Evolutionary conservation across 2,888 invertebrate genomes (phyloP), one percentile per base, ranked within the genome.

Genomic region (Branchellion lobata): DNA sequence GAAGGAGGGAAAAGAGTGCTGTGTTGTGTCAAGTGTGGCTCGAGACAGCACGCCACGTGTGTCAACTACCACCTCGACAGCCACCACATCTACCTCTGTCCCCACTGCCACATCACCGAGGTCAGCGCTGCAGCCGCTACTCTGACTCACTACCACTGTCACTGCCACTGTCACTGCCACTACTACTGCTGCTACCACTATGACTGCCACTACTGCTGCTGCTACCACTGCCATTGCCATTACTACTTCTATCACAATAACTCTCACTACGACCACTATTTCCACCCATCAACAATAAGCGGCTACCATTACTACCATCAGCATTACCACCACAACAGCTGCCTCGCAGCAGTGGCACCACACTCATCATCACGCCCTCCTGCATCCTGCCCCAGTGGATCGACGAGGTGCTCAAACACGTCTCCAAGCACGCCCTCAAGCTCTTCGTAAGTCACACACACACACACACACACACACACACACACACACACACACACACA

Each of bases 311-410:
- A n/a, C n/a, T n/a, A n/a, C n/a, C n/a, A n/a, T n/a, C n/a, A n/a
- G n/a, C n/a, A n/a, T n/a, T n/a, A n/a, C n/a, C n/a, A n/a, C n/a
- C n/a, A n/a, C n/a, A n/a, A n/a, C 85, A 90, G 88, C 87, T 88
- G 0, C 88, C 89, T 1, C 83, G 91, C 0, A 86, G 89, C 73
- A 90, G 91, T 0, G 88, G 89, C 29, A 91, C 91, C 0, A 93
- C 93, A 0, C 87, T 93, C 72, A 92, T 93, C 82, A 90, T 93
- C 1, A 90, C 92, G 0, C 93, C 93, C 0, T 85, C 85, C 1
- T 88, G 91, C 2, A 91, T 93, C 74, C 89, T 90, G 83, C 88
- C 89, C 82, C 93, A 93, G 85, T 93, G 93, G 93, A 88, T 90
- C 34, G 89, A 91, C 5, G 93, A 93, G 81, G 87, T 93, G 79